Conservation (phyloP, 1,140 invertebrate species). For the Macrostomum lignano region DNA sequence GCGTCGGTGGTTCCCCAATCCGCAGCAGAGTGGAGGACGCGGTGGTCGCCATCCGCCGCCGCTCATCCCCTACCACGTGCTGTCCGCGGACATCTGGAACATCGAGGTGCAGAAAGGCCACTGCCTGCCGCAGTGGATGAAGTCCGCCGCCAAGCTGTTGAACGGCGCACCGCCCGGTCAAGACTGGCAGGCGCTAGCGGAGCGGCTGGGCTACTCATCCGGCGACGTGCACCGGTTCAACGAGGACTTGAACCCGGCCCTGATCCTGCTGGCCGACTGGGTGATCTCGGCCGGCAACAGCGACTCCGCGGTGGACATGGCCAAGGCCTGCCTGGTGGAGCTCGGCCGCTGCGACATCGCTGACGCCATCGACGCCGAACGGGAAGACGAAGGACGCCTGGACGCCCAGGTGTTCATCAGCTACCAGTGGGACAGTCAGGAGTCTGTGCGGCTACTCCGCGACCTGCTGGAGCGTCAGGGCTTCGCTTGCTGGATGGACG, state of each 20-base stretch:
- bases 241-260: constrained; percentile 24
- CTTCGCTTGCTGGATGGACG: constrained; percentile 30
- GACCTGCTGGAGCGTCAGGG: constrained; percentile 23
- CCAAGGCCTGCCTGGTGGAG: constrained; percentile 24
- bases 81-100: constrained; percentile 7
- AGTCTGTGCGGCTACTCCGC: constrained; percentile 17
- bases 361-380: constrained; percentile 20
- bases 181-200: constrained; percentile 26
- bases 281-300: constrained; percentile 28
- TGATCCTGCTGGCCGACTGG: constrained; percentile 28
- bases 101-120: constrained; percentile 8
- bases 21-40: constrained; percentile 8
- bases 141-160: constrained; percentile 25
- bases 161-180: constrained; percentile 17
- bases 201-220: constrained; percentile 15
- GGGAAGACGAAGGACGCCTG: constrained; percentile 11
- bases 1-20: constrained; percentile 23
- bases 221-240: too few relatives aligned
- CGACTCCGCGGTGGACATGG: constrained; percentile 25
- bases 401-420: neutral
- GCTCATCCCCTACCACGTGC: constrained; percentile 5
- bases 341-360: constrained; percentile 23
- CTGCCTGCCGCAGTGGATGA: constrained; percentile 21
- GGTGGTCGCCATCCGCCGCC: constrained; percentile 5
- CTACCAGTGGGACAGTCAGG: constrained; percentile 28